These are phyloP conservation scores for Machimus atricapillus DNA, from an alignment of 2,888 invertebrate species.

Conservation along the genomic window DNA sequence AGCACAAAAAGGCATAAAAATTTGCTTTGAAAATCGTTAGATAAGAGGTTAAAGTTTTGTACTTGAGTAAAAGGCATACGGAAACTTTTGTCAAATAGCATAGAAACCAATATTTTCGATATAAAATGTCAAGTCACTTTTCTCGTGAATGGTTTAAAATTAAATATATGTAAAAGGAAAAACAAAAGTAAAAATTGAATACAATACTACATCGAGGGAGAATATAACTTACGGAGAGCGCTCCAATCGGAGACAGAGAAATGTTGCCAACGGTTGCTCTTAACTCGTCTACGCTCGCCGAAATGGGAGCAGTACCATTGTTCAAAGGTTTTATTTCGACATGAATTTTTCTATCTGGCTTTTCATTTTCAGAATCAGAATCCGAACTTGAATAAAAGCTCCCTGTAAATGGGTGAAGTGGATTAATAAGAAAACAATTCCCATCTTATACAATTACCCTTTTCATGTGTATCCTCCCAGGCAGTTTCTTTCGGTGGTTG, in stretches of 20 bases:
- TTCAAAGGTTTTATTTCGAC: constrained; percentile 95
- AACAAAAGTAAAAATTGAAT: background rate
- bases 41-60: no score
- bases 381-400: constrained; percentile 91
- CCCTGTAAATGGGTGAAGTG: constrained; percentile 58
- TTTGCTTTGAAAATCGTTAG: no score
- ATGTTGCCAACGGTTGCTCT: constrained; percentile 91
- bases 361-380: constrained; percentile 87
- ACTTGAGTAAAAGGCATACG: background rate
- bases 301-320: constrained; percentile 87
- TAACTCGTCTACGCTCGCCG: constrained; percentile 94
- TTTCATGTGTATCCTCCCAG: constrained; percentile 70
- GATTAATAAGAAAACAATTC: background rate
- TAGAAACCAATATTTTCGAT: background rate
- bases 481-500: constrained; percentile 74
- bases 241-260: constrained; percentile 79
- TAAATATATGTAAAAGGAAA: background rate
- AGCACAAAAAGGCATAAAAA: no score
- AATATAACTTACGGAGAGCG: constrained; percentile 63
- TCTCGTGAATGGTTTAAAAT: background rate
- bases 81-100: background rate
- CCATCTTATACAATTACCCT: constrained; percentile 52
- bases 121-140: background rate
- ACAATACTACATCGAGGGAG: background rate
- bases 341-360: constrained; percentile 86